Conservation (phyloP, 2,797 vertebrate species). For the Falco cherrug region DNA sequence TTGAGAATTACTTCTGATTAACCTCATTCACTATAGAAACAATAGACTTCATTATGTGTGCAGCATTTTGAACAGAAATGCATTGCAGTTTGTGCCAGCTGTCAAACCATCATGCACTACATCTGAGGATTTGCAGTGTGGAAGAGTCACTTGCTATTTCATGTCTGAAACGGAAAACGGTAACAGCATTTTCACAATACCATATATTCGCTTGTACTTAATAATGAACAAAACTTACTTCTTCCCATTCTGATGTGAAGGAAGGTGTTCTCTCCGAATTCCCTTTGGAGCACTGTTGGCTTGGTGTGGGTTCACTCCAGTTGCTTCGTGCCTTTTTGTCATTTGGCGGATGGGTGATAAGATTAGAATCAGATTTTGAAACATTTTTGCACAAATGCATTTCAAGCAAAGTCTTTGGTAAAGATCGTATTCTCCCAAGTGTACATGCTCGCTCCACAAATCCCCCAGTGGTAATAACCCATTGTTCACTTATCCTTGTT, state of each 20-base stretch:
- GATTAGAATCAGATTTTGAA: slow-evolving; percentile 95
- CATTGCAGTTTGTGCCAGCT: neutral
- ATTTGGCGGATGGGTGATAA: slow-evolving; percentile 88
- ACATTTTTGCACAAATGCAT: slow-evolving; percentile 91
- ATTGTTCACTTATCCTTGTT: slow-evolving; percentile 77
- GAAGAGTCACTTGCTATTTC: neutral
- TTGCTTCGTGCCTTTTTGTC: slow-evolving; percentile 86
- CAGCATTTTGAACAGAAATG: neutral
- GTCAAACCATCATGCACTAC: neutral
- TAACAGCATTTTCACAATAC: neutral
- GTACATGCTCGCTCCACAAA: slow-evolving; percentile 94
- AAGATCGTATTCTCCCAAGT: slow-evolving; percentile 92
- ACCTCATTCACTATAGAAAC: slow-evolving; percentile 54
- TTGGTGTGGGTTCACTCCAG: slow-evolving; percentile 79
- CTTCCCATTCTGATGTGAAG: slow-evolving; percentile 97
- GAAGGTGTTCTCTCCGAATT: slow-evolving; percentile 92
- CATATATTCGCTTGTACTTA: neutral
- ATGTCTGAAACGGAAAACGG: neutral
- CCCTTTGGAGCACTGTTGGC: slow-evolving; percentile 79
- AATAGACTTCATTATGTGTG: slow-evolving; percentile 10
- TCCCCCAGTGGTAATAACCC: slow-evolving; percentile 73
- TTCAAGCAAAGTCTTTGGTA: slow-evolving; percentile 89
- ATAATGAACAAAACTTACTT: slow-evolving; percentile 79
- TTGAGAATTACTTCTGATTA: slow-evolving; percentile 62
- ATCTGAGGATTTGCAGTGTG: neutral